A percentile compares a stretch with the other conserved stretches of the same genome.
These are phyloP conservation scores for Bambusicola thoracicus DNA, from an alignment of 2,113 vertebrate genomes.

Conservation along the genomic window DNA sequence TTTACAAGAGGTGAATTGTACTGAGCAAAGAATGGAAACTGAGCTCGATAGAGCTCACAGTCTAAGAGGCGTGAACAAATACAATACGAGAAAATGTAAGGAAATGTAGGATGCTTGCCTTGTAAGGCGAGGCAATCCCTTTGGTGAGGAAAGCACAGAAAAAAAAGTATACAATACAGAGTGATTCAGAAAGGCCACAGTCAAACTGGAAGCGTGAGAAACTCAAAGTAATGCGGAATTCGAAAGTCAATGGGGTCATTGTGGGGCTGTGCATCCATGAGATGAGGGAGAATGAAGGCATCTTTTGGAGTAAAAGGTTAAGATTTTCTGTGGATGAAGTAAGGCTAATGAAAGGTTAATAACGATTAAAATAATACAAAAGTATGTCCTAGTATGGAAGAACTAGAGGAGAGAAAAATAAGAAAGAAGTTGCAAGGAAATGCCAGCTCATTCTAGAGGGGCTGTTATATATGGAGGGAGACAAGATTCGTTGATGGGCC, in stretches of 20 bases:
- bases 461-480: background rate
- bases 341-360: constrained; percentile 20
- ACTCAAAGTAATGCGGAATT: constrained; percentile 22
- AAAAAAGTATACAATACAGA: background rate
- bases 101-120: background rate
- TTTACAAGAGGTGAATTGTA: background rate
- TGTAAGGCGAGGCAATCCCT: background rate
- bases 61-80: background rate
- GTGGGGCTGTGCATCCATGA: background rate
- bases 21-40: background rate
- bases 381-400: background rate
- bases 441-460: background rate
- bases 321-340: constrained; percentile 29
- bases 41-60: background rate
- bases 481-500: background rate
- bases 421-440: background rate
- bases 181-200: constrained; percentile 25
- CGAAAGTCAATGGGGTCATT: constrained; percentile 40
- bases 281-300: background rate
- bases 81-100: constrained; percentile 7
- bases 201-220: constrained; percentile 34
- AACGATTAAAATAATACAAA: constrained; percentile 10
- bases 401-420: background rate
- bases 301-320: constrained; percentile 46
- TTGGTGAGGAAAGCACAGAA: background rate